Evolutionary conservation across 2,113 vertebrate species (phyloP), one percentile per base, ranked within the genome.

Genomic region (Sardina pilchardus): DNA sequence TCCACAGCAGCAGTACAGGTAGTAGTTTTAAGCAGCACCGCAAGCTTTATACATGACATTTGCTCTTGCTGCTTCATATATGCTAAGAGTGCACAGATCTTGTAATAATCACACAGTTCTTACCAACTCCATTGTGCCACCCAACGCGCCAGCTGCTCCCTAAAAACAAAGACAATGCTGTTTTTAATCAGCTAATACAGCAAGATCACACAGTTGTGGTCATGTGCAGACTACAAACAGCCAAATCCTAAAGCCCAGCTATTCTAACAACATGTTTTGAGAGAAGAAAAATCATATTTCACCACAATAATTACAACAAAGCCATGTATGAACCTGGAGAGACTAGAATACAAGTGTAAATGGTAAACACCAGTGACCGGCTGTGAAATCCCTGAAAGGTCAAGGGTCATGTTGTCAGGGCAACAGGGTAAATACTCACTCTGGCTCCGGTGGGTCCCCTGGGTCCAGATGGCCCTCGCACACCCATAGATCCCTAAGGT

Each of bases 391-490:
- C 16, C 16, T 63, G 59, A 63, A 78, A 34, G 67, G 30, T 78
- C 26, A 78, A 14, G 21, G 67, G 71, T 36, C 12, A 36, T 78
- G 14, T 50, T 50, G 71, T 78, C 71, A 78, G 16, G 71, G 71
- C 71, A 16, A 16, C 30, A 56, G n/a, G 36, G 53, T 12, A 9
- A 50, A 82, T 78, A 95, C 97, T 96, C 94, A 99, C 98, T 82
- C 94, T 95, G 53, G 96, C 95, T 16, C 98, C 98, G 26, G 95
- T 91, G 14, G 96, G 93, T 12, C 98, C 98, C 42, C 94, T 96
- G 34, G 95, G 96, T n/a, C 98, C 98, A 81, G 96, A 94, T n/a
- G 96, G 96, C 48, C 98, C 98, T 93, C 96, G 96, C 91, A 92
- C 96, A 85, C 98, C 98, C 85, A 96, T 96, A 85, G 98, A 92